Evolutionary conservation across 2,113 vertebrate species (phyloP).

Genomic region (Heterotis niloticus): DNA sequence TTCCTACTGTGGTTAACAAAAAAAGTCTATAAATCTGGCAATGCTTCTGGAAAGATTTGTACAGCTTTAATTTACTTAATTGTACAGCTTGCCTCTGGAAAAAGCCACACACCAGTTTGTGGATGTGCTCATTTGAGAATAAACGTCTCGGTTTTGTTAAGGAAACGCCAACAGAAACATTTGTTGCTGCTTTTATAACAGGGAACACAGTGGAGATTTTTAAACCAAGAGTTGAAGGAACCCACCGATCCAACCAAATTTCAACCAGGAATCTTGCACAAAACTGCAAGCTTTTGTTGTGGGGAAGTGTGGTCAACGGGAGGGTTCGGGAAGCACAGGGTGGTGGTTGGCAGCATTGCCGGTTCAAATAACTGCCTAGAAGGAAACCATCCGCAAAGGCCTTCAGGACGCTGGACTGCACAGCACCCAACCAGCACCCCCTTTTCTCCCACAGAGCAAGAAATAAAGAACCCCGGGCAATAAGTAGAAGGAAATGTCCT

Average conservation of each 20-base stretch:
- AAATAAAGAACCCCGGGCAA: not conserved
- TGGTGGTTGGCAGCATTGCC: not conserved
- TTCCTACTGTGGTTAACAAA: not conserved
- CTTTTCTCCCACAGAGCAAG: not conserved
- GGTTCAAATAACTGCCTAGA: not conserved
- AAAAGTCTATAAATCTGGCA: not conserved
- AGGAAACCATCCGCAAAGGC: not conserved
- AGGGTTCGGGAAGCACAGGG: not conserved
- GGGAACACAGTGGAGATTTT: not conserved
- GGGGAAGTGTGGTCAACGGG: not conserved
- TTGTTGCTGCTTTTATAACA: not conserved
- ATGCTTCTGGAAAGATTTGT: constrained; percentile 1
- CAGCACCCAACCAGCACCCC: not conserved
- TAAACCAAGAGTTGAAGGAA: not conserved
- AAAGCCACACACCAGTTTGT: not conserved
- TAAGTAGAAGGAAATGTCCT: not conserved
- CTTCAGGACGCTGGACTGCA: not conserved
- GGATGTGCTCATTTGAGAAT: not conserved
- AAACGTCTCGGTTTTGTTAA: not conserved
- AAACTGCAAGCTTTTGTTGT: not conserved
- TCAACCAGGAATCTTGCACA: not conserved
- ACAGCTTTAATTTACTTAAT: constrained; percentile 3
- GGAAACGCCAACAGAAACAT: not conserved
- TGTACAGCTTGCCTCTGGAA: not conserved
- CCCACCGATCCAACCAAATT: not conserved